Evolutionary conservation across 2,113 vertebrate species (phyloP).

Genomic region (Oreocharis arfaki): DNA sequence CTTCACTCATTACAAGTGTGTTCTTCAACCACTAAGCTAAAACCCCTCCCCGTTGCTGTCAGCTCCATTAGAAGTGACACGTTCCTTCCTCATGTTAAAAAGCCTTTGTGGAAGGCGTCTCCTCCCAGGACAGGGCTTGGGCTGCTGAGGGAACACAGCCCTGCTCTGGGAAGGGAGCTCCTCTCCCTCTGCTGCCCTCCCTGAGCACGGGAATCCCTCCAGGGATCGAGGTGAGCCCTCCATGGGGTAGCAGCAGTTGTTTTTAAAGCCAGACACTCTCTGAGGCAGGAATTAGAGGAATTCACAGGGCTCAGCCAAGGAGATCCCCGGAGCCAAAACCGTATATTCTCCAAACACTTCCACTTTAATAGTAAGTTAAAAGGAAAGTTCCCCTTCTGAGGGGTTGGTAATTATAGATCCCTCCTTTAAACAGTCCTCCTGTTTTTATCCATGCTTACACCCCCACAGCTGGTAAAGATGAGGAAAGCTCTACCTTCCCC

Average conservation of each 20-base stretch:
- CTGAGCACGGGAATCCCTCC: not conserved
- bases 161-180: not conserved
- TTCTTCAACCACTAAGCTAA: not conserved
- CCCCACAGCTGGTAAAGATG: conserved; percentile 31
- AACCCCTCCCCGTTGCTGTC: conserved; percentile 8
- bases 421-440: conserved; percentile 29
- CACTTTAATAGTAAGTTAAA: conserved; percentile 48
- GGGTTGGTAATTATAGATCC: conserved; percentile 62
- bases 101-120: not conserved
- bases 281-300: conserved; percentile 3
- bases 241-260: not conserved
- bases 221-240: not conserved
- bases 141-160: not conserved
- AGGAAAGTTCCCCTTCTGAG: conserved; percentile 46
- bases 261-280: not conserved
- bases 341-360: not conserved
- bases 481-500: conserved; percentile 35
- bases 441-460: conserved; percentile 34
- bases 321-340: conserved; percentile 24
- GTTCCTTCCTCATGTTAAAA: not conserved
- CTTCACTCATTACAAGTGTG: not conserved
- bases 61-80: not conserved
- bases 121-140: not conserved
- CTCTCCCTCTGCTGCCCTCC: not conserved
- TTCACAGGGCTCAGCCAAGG: not conserved